A percentile compares a stretch with the other conserved stretches of the same genome.
Evolutionary conservation across 2,797 vertebrate species (phyloP).

Genomic region (Onychomys torridus): DNA sequence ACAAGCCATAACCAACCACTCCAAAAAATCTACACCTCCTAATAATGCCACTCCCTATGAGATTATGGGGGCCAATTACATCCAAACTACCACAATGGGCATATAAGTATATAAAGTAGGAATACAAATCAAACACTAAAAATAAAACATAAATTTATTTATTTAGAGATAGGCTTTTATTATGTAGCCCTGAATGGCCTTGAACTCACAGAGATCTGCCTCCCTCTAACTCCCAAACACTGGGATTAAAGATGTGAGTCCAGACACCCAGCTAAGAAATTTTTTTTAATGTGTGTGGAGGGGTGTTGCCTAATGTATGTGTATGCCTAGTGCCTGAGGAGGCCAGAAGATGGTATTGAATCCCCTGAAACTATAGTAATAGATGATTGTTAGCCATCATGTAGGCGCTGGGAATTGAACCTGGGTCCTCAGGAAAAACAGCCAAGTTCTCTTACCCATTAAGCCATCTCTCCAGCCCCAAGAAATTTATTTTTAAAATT

Average conservation of each 20-base stretch:
- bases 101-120: neutral
- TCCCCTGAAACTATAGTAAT: neutral
- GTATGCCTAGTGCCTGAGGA: neutral
- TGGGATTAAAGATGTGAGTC: neutral
- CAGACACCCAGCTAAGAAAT: neutral
- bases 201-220: neutral
- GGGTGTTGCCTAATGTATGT: neutral
- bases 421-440: neutral
- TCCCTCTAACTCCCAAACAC: neutral
- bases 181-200: neutral
- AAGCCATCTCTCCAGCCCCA: neutral
- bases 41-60: neutral
- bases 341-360: neutral
- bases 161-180: neutral
- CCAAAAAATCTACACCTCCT: neutral
- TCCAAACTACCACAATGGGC: neutral
- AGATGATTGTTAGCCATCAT: neutral
- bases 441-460: neutral
- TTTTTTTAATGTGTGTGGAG: neutral
- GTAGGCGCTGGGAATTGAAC: neutral
- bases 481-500: neutral
- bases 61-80: neutral
- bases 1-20: neutral
- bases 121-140: neutral
- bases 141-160: neutral